Evolutionary conservation across 2,888 invertebrate genomes (phyloP).

Genomic region (Dyspetes luteomarginatus): DNA sequence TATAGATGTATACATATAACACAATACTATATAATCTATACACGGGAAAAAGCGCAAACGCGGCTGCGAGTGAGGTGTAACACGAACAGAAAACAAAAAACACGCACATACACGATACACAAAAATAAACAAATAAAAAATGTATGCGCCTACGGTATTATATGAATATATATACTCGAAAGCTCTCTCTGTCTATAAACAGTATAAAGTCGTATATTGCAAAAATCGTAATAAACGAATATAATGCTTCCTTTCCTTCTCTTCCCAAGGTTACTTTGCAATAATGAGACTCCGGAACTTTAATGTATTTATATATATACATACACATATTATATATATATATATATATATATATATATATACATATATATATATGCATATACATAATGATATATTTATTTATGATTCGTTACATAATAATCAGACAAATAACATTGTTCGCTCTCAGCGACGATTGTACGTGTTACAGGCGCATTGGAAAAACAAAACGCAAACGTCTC

Average conservation of each 20-base stretch:
- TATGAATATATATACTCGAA: constrained; percentile 67
- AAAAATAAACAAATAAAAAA: constrained; percentile 64
- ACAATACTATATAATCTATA: constrained; percentile 65
- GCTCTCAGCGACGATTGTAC: constrained; percentile 68
- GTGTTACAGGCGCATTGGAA: constrained; percentile 41
- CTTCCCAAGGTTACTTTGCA: not conserved
- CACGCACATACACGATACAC: constrained; percentile 48
- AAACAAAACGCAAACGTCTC: constrained; percentile 33
- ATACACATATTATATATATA: constrained; percentile 58
- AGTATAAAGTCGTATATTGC: constrained; percentile 81
- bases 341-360: constrained; percentile 67
- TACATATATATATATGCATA: constrained; percentile 67
- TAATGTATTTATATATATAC: constrained; percentile 22
- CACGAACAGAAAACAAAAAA: constrained; percentile 54
- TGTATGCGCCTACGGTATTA: constrained; percentile 55
- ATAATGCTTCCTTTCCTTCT: not conserved
- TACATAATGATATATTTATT: constrained; percentile 74
- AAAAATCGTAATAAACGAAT: constrained; percentile 52
- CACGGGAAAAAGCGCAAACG: constrained; percentile 31
- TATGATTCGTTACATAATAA: constrained; percentile 81
- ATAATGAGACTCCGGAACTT: constrained; percentile 6
- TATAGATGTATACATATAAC: constrained; percentile 79
- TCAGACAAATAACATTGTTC: constrained; percentile 81
- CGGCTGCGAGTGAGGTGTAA: constrained; percentile 38
- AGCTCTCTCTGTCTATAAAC: constrained; percentile 79